Base-by-base conservation (phyloP, 2,888 invertebrate species). In the Apotomis turbidana region DNA sequence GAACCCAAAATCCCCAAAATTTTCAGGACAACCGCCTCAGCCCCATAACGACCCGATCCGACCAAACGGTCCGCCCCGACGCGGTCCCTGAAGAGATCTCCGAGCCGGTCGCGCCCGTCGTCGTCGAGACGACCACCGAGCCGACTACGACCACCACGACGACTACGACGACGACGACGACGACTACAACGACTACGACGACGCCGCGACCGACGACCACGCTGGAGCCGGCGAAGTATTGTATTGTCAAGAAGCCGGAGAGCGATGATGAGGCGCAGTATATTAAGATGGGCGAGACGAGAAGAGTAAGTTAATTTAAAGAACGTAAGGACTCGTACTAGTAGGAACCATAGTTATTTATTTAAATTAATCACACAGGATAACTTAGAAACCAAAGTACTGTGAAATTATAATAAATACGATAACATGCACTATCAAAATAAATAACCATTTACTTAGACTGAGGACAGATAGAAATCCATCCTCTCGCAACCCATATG, bases 271-370 rank as follows among this genome's bases (percentile, higher is more conserved):
- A 91, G 75, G 89, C 92, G 77, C 97, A 97, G 89, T 96, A 96
- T 79, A 97, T 98, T 81, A 95, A 96, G 80, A 97, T 97, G 93
- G 97, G 97, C 64, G 96, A 96, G 81, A 97, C 97, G 77, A 96
- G 96, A 89, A 94, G 98, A 93, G 98, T 97, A 90, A 95, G 95
- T 93, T 3, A 58, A 5, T 27, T 46, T 44, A 6, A 27, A 3
- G 41, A 6, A 41, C 41, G 5, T 6, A 5, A 41, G 41, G 0
- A 41, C 41, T 41, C 6, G 5, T 6, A 41, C 41, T 5, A 41
- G 27, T 27, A 27, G 27, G 1, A 27, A 27, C 2, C 2, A 27
- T 27, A 27, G 2, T 27, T 27, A 27, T 27, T 27, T 27, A 27
- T 27, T 27, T 2, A 27, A 27, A 27, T 27, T 27, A 27, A 27